Evolutionary conservation across 2,113 vertebrate species (phyloP).

Genomic region (Electrona antarctica): DNA sequence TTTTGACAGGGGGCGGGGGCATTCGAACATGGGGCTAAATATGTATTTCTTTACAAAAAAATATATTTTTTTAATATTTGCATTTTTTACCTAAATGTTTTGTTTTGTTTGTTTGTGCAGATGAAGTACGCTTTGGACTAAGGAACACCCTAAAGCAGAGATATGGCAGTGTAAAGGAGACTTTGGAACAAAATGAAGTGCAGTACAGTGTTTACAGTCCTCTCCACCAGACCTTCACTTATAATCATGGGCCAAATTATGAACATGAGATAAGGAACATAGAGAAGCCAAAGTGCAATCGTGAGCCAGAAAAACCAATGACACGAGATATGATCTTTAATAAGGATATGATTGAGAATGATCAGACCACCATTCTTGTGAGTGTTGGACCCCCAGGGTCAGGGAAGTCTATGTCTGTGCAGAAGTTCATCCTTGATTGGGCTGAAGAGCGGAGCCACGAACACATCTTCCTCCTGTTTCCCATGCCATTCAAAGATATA

Average conservation of each 20-base stretch:
- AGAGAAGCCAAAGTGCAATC: conserved; percentile 50
- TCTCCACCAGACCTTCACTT: conserved; percentile 47
- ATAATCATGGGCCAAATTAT: conserved; percentile 67
- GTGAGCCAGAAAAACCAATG: conserved; percentile 2
- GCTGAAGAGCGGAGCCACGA: conserved; percentile 52
- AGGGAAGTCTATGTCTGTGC: conserved; percentile 69
- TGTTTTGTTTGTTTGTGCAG: conserved; percentile 52
- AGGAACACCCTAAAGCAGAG: conserved; percentile 54
- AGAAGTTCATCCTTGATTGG: conserved; percentile 74
- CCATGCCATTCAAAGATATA: conserved; percentile 67
- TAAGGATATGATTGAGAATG: rapidly evolving
- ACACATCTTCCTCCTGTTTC: conserved; percentile 68
- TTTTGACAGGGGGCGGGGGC: too few species aligned
- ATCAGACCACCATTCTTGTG: conserved; percentile 21
- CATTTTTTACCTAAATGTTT: not conserved
- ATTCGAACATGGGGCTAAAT: too few species aligned
- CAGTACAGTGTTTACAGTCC: conserved; percentile 56
- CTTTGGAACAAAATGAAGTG: conserved; percentile 24
- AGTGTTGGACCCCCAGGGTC: conserved; percentile 65
- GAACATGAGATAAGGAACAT: conserved; percentile 74
- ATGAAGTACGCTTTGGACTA: conserved; percentile 71
- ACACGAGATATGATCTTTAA: conserved; percentile 52
- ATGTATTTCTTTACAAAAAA: too few species aligned
- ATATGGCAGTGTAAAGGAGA: conserved; percentile 56
- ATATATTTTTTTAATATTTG: too few species aligned